Evolutionary conservation across 2,113 vertebrate genomes (phyloP), one percentile per base, ranked within the genome.

Genomic region (Sebastes fasciatus): DNA sequence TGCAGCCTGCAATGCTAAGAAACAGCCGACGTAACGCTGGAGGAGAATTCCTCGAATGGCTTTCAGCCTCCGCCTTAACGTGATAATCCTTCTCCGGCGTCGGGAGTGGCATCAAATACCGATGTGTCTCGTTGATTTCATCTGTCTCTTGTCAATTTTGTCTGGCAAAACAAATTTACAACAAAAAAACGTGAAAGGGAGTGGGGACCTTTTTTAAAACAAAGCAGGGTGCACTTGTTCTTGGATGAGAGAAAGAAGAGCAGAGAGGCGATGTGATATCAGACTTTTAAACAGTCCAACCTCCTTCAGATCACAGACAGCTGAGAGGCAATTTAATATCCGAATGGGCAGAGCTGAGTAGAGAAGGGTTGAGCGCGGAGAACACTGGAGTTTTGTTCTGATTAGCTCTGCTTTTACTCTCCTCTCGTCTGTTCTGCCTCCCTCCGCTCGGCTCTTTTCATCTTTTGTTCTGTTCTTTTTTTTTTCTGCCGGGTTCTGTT

Each of bases 311-410:
- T 86, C 83, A 84, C 71, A 89, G 84, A 66, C 64, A 58, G 64
- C 77, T 70, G 74, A 90, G 89, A 90, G 86, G 71, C 84, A 88
- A 68, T 90, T 90, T 89, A 86, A 86, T 84, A 86, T 73, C 74
- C 16, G 54, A 74, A 74, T 75, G 61, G 79, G 77, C 76, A 75
- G 88, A 83, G 79, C 61, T 74, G 81, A 83, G 79, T 26, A 10
- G 69, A 78, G 74, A 6, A 45, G 62, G 79, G 83, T 43, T 73
- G 80, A 86, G 80, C 67, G 34, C 26, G 45, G 69, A 78, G 45
- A 85, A 84, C 72, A 68, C 61, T 63, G 49, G 62, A 82, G 83
- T 83, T 90, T 86, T 87, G 40, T 79, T 87, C 79, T 82, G 78
- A 86, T 88, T 74, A 67, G 77, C 51, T 83, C 14, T 43, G 77